phyloP scores from a whole-genome alignment of 2,888 invertebrate genomes.

The Spilosoma lubricipeda region DNA sequence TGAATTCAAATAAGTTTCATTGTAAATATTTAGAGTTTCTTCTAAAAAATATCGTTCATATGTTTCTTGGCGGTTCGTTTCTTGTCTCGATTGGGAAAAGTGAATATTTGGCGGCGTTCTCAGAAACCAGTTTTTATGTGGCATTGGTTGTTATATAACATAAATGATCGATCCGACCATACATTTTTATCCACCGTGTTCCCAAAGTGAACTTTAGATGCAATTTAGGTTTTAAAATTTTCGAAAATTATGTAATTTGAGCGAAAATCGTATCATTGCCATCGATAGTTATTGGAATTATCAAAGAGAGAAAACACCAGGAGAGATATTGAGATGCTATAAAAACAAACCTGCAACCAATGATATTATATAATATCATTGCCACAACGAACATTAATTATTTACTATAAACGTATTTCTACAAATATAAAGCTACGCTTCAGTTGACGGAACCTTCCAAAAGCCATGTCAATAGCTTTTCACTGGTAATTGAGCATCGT shows the following conservation, averaged over 20 bases:
- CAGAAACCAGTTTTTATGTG: neutral
- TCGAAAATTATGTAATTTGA: neutral
- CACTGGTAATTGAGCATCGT: constrained; percentile 44
- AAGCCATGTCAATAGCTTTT: constrained; percentile 19
- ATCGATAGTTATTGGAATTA: neutral
- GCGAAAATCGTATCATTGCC: neutral
- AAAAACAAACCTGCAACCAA: neutral
- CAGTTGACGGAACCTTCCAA: constrained; percentile 19
- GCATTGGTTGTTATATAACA: neutral
- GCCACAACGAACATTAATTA: neutral
- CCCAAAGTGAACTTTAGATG: neutral
- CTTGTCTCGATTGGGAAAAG: neutral
- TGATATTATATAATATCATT: no score
- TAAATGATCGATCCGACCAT: neutral
- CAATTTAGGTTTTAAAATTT: neutral
- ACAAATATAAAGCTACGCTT: neutral
- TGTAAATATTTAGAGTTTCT: neutral
- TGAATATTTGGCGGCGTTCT: neutral
- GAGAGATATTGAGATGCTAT: neutral
- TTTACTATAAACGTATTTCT: neutral
- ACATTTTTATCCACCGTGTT: neutral
- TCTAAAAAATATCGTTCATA: neutral
- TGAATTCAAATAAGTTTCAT: neutral
- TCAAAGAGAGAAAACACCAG: neutral
- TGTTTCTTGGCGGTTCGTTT: neutral